A percentile compares a stretch with the other conserved stretches of the same genome.
Conservation (phyloP, 2,888 invertebrate genomes). For the Philereme vetulata region DNA sequence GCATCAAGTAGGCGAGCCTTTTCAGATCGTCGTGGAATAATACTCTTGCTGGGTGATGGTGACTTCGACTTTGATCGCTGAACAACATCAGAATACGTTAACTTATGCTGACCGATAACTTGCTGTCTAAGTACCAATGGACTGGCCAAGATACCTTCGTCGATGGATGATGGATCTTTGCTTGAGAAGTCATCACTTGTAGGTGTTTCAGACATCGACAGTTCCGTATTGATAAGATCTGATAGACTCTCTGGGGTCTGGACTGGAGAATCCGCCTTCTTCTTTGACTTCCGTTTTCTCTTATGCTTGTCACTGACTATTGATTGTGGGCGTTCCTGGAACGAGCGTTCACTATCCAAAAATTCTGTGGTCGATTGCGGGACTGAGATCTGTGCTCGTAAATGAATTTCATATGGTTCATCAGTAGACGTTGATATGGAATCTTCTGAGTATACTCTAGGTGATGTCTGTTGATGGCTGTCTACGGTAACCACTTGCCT, state of each 20-base stretch:
- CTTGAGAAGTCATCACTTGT: constrained; percentile 74
- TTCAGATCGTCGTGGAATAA: constrained; percentile 58
- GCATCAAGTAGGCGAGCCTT: constrained; percentile 66
- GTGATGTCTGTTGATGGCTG: constrained; percentile 72
- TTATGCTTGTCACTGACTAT: constrained; percentile 66
- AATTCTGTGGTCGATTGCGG: constrained; percentile 72
- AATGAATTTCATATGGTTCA: constrained; percentile 85
- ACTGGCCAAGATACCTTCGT: constrained; percentile 76
- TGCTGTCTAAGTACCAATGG: constrained; percentile 52
- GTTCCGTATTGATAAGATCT: constrained; percentile 77
- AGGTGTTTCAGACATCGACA: constrained; percentile 73
- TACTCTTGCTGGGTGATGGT: constrained; percentile 72
- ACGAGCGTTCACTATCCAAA: constrained; percentile 67
- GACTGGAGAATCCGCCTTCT: constrained; percentile 65
- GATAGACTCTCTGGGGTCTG: constrained; percentile 77
- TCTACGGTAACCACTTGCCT: constrained; percentile 54
- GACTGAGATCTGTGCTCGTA: constrained; percentile 83
- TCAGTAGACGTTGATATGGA: constrained; percentile 79
- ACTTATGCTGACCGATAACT: constrained; percentile 52
- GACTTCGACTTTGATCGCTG: constrained; percentile 79
- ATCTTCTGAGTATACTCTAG: constrained; percentile 81
- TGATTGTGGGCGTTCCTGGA: constrained; percentile 58
- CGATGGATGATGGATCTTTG: constrained; percentile 71
- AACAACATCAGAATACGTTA: constrained; percentile 77
- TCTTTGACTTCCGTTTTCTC: constrained; percentile 71